Conservation (phyloP, 2,888 invertebrate genomes). For the Nemotelus nigrinus region DNA sequence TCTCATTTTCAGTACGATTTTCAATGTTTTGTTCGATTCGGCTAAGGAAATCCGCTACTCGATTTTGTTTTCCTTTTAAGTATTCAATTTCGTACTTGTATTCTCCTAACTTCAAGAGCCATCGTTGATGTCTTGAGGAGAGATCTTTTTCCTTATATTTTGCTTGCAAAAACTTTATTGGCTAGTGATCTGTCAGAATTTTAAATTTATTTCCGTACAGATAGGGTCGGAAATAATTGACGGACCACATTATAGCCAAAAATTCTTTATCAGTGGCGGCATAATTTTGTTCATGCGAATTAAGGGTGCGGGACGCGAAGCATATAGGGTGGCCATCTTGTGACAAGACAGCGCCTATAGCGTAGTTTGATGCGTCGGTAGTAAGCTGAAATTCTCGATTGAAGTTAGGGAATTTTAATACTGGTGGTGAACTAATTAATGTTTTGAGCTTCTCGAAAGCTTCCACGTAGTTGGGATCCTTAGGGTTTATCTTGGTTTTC, state of each 20-base stretch:
- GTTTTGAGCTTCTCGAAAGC: constrained; percentile 50
- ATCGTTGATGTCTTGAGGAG: neutral
- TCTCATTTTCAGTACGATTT: no score
- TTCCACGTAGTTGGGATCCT: constrained; percentile 38
- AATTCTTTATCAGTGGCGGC: constrained; percentile 41
- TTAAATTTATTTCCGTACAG: constrained; percentile 6
- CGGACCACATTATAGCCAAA: constrained; percentile 26
- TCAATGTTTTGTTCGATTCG: no score
- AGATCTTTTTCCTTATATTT: constrained; percentile 45
- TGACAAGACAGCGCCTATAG: constrained; percentile 16
- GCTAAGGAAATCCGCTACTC: no score
- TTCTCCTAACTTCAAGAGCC: neutral
- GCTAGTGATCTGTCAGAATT: constrained; percentile 21
- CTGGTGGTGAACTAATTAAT: constrained; percentile 44
- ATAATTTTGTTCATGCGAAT: constrained; percentile 1
- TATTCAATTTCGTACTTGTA: no score
- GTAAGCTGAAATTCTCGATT: constrained; percentile 45
- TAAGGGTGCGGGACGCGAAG: neutral
- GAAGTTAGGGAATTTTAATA: constrained; percentile 40
- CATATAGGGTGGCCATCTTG: constrained; percentile 17
- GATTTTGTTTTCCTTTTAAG: no score
- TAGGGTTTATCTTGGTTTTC: neutral
- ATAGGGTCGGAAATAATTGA: constrained; percentile 3
- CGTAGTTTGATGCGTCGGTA: constrained; percentile 44
- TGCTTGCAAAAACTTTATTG: constrained; percentile 41